Percentiles rank a stretch among this genome's conserved stretches.
Evolutionary conservation across 2,113 vertebrate species (phyloP).

Genomic region (Struthio camelus): DNA sequence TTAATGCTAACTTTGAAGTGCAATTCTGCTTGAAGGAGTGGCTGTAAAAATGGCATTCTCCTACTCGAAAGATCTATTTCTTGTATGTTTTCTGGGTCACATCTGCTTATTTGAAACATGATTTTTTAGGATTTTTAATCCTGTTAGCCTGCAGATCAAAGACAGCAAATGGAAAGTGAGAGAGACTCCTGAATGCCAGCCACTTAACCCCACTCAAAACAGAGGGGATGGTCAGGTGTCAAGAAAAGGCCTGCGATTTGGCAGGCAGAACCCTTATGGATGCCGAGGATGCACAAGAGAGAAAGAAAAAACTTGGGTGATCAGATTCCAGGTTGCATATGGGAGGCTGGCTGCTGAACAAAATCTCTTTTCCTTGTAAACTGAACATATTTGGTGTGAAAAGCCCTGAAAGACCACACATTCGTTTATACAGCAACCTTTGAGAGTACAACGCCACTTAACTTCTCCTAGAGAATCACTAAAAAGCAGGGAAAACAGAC

Average conservation of each 20-base stretch:
- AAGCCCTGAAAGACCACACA: constrained; percentile 65
- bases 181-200: constrained; percentile 63
- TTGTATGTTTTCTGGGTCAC: constrained; percentile 71
- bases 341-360: constrained; percentile 65
- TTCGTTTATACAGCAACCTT: constrained; percentile 56
- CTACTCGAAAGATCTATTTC: constrained; percentile 72
- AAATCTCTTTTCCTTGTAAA: constrained; percentile 67
- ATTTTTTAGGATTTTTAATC: constrained; percentile 71
- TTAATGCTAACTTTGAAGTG: constrained; percentile 57
- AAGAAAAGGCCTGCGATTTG: constrained; percentile 61
- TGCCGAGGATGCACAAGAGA: constrained; percentile 54
- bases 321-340: constrained; percentile 70
- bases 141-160: constrained; percentile 67
- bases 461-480: neutral
- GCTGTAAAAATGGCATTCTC: constrained; percentile 73
- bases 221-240: constrained; percentile 66
- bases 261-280: constrained; percentile 57
- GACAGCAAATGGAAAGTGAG: constrained; percentile 60
- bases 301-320: constrained; percentile 65
- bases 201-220: constrained; percentile 64
- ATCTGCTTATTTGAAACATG: constrained; percentile 71
- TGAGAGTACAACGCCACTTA: neutral
- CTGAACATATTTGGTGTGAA: constrained; percentile 69
- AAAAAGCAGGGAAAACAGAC: neutral
- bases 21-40: constrained; percentile 62